These are phyloP conservation scores for Sinocyclocheilus grahami DNA, from an alignment of 2,113 vertebrate genomes.

Conservation along the genomic window DNA sequence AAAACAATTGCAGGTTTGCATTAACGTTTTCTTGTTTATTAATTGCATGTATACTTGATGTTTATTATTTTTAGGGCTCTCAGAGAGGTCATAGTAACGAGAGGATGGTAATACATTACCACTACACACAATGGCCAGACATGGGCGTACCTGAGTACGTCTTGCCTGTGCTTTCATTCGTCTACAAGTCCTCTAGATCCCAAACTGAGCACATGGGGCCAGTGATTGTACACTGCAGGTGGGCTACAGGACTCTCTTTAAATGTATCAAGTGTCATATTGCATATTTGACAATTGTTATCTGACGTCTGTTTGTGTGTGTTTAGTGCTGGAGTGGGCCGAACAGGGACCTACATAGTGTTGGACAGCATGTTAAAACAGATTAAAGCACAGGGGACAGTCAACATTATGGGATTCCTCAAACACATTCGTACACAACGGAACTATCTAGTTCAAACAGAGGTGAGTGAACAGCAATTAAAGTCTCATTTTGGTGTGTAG, in stretches of 20 bases:
- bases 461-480: slow-evolving; percentile 73
- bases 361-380: slow-evolving; percentile 96
- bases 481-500: neutral
- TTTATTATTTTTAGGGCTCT: slow-evolving; percentile 77
- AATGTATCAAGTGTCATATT: neutral
- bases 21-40: neutral
- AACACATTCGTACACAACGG: slow-evolving; percentile 93
- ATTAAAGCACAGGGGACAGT: slow-evolving; percentile 84
- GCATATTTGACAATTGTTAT: neutral
- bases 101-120: slow-evolving; percentile 86
- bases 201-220: slow-evolving; percentile 81
- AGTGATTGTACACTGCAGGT: slow-evolving; percentile 95
- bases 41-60: neutral
- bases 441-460: slow-evolving; percentile 97
- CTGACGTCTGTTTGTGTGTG: slow-evolving; percentile 50
- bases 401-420: slow-evolving; percentile 91
- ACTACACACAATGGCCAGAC: slow-evolving; percentile 98
- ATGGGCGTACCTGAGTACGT: slow-evolving; percentile 93
- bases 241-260: slow-evolving; percentile 42
- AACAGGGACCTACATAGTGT: slow-evolving; percentile 92
- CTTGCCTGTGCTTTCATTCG: slow-evolving; percentile 88
- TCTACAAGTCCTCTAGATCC: slow-evolving; percentile 85
- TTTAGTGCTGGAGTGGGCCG: slow-evolving; percentile 91
- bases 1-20: neutral
- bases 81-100: slow-evolving; percentile 83